Base-by-base conservation (phyloP, 1,140 invertebrate species). In the Polypedilum vanderplanki region DNA sequence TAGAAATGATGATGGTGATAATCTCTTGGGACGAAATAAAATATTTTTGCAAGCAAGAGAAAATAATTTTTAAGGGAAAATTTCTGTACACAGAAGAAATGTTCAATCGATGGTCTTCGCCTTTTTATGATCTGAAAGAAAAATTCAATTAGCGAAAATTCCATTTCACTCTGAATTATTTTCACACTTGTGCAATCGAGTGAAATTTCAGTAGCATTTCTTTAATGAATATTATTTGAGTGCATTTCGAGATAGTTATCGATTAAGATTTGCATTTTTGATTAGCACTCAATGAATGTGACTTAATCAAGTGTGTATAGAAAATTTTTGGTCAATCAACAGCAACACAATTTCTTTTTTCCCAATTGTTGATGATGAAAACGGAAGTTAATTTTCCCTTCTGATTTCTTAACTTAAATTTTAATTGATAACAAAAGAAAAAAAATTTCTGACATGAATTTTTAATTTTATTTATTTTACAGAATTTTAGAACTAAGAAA, bases 401-500 rank as follows among this genome's bases (percentile, higher is more conserved):
- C 65, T 22, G 18, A n/a, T 22, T 20, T 70, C 65, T 18, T 18
- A 7, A 7, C 65, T 2, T 22, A 20, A 70, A n/a, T 20, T 70
- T 70, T 70, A 17, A 20, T 70, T 70, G 65, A 70, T 20, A n/a
- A 22, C 18, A 70, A 70, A 20, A n/a, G n/a, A 2, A 15, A 57
- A 15, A 17, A 57, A 57, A 9, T 57, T 57, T 33, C 24, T 33
- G 46, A 57, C 46, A 17, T 17, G 10, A 15, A 12, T 67, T 67
- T 10, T 67, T 8, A 2, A 67, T 18, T 20, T n/a, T 22, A 73
- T 79, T 82, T 79, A 81, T 76, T 81, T 89, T 90, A 84, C 90
- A 98, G 97, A 84, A 97, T 98, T 80, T 87, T 98, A 80, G 96
- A 98, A 85, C 85, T 98, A 76, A 87, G 97, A 76, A 98, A 98